Base-by-base conservation (phyloP, 2,797 vertebrate species). In the Hephaestus fuliginosus region DNA sequence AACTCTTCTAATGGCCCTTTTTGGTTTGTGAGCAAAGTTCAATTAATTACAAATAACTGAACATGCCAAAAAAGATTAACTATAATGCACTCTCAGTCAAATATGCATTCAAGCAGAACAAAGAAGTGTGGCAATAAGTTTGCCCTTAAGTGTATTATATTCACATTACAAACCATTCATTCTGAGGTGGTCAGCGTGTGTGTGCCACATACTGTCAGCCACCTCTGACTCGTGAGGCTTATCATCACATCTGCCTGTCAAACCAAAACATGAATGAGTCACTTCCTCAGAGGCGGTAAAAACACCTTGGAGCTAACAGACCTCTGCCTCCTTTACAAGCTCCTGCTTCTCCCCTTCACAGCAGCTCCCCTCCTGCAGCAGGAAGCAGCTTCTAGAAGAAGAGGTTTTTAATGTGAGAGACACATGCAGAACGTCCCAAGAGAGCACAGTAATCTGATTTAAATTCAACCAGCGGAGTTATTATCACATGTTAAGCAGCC, bases 401-500 rank as follows among this genome's bases (percentile, higher is more conserved):
- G 67, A 72, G 78, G 56, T 46, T 83, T 89, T 90, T 78, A 86
- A 84, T 88, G 88, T 84, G 79, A 87, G 81, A 76, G 71, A 88
- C 85, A 75, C 70, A 83, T 84, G 36, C 80, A 77, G 75, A 74
- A 51, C 12, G 41, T 90, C 89, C 79, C 83, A n/a, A 25, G 80
- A 85, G 88, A 83, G 73, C 14, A 17, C 14, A 53, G 69, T 76
- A 83, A 88, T 88, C 86, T 86, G 85, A 95, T 94, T 92, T 84
- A 83, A 89, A 91, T 94, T 92, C 91, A 88, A 81, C 86, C 82
- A 11, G 57, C 53, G 14, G 86, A 77, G 76, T 90, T 84, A 88
- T 94, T 90, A 93, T 90, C 72, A 64, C 82, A 82, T 46, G 64
- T 84, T 91, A 76, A 91, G 78, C 77, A 89, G 78, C 39, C 9